phyloP scores from a whole-genome alignment of 2,797 vertebrate genomes.

The Aselliscus stoliczkanus region DNA sequence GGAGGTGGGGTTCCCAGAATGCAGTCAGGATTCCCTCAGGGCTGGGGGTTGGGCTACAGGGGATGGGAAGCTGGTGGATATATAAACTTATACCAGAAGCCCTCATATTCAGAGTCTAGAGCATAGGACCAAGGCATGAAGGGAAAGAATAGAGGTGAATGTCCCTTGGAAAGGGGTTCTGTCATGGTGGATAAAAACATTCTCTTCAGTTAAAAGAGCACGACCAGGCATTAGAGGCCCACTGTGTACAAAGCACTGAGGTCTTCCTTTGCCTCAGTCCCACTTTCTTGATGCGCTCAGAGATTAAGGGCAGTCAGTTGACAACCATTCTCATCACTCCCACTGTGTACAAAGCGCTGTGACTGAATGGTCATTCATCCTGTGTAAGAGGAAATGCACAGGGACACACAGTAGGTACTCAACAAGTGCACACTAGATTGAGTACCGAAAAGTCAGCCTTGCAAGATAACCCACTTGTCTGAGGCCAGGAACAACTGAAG shows the following conservation, averaged over 20 bases:
- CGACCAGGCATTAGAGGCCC: background rate
- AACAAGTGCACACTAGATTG: background rate
- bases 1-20: background rate
- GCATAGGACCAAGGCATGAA: background rate
- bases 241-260: too few relatives aligned
- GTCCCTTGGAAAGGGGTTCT: background rate
- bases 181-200: background rate
- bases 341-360: background rate
- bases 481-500: conserved; percentile 28
- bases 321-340: background rate
- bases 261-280: background rate
- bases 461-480: background rate
- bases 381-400: accelerated
- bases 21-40: background rate
- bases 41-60: background rate
- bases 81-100: background rate
- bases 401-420: background rate
- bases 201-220: background rate
- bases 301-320: background rate
- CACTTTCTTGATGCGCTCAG: background rate
- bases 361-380: background rate
- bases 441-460: background rate
- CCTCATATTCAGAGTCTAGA: background rate
- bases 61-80: background rate
- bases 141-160: background rate